Conservation (phyloP, 1,140 invertebrate genomes). For the Melanaphis sacchari region DNA sequence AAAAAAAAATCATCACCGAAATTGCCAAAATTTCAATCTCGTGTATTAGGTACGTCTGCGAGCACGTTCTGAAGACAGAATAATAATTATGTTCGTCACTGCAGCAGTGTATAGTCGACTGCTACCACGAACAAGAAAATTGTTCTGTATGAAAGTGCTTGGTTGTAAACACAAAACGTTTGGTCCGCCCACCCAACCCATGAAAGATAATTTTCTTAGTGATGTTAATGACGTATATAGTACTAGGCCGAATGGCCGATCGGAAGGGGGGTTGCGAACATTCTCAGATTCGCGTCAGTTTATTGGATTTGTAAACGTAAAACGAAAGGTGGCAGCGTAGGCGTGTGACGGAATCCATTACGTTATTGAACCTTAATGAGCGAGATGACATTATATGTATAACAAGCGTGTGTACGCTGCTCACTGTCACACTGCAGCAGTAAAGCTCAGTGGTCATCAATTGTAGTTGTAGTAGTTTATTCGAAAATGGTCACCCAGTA, state of each 20-base stretch:
- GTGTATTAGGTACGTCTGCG: background rate
- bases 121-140: background rate
- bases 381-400: background rate
- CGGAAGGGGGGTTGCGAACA: background rate
- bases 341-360: background rate
- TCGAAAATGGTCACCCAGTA: no score
- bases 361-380: background rate
- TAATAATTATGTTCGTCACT: background rate
- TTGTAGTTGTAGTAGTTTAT: background rate
- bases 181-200: background rate
- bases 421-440: background rate
- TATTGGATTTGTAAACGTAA: background rate
- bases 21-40: background rate
- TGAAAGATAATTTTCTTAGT: background rate
- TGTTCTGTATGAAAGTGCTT: background rate
- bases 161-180: background rate
- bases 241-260: background rate
- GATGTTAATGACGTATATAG: background rate
- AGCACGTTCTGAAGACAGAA: background rate
- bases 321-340: background rate
- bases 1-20: background rate
- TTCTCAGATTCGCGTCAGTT: background rate
- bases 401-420: no score
- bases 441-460: background rate
- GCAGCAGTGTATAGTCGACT: background rate